A percentile compares a stretch with the other conserved stretches of the same genome.
phyloP scores from a whole-genome alignment of 2,797 vertebrate genomes.

The Sebastiscus albofasciatus region DNA sequence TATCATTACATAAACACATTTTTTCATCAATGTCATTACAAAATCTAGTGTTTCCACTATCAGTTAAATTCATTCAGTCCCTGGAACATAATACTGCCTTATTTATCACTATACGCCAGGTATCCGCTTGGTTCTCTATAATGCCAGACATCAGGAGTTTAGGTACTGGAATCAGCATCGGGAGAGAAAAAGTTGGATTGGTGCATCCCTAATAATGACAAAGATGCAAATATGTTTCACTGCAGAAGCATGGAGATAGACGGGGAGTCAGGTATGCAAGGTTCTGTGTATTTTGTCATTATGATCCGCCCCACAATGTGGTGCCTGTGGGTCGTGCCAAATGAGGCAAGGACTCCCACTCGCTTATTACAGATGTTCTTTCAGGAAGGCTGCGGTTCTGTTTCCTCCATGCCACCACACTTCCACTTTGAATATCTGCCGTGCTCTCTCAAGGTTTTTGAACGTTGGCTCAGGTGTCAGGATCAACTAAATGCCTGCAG shows the following conservation, averaged over 20 bases:
- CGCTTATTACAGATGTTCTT: slow-evolving; percentile 19
- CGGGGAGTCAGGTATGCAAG: background rate
- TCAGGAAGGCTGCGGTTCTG: background rate
- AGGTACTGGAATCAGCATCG: background rate
- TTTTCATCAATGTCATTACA: background rate
- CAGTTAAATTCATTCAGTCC: background rate
- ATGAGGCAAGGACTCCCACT: slow-evolving; percentile 12
- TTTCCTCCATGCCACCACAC: slow-evolving; percentile 12
- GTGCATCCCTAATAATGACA: background rate
- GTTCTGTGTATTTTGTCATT: background rate
- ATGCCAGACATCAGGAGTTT: background rate
- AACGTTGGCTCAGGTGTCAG: slow-evolving; percentile 14
- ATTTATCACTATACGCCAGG: background rate
- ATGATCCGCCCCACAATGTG: background rate
- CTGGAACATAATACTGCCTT: background rate
- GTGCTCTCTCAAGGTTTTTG: slow-evolving; percentile 31
- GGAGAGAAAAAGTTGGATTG: background rate
- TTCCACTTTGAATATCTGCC: slow-evolving; percentile 27
- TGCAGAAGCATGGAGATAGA: background rate
- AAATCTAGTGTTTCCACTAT: background rate
- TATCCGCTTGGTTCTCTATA: background rate
- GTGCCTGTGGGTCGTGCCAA: background rate
- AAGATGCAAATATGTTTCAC: background rate
- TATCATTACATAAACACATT: background rate
- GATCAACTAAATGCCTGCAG: slow-evolving; percentile 40